Evolutionary conservation across 2,113 vertebrate species (phyloP), one percentile per base, ranked within the genome.

Genomic region (Mustela nigripes): DNA sequence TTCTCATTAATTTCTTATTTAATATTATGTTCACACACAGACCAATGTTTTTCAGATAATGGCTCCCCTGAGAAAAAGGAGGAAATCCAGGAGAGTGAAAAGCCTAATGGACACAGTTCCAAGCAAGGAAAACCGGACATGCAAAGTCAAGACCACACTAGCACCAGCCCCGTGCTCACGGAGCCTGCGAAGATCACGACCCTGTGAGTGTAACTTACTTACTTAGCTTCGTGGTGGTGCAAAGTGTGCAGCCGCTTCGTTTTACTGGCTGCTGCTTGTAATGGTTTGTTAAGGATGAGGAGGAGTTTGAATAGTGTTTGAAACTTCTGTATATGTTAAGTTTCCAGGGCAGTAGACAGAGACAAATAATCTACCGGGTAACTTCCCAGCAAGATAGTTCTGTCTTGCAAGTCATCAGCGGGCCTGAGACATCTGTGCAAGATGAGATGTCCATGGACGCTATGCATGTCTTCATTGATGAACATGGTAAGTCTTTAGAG

Each of bases 321-420:
- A 98, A 98, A 97, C 83, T 81, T 98, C 95, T 98, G 83, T 86
- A 0, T 98, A 89, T 98, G 96, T 98, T 98, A 98, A 99, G 99
- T 98, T 99, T 99, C 86, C 99, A 99, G 99, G 99, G 99, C 78
- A 99, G 98, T 98, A 99, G 99, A 97, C 99, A 99, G 97, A 99
- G 99, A 91, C 99, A 99, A 92, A 99, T 99, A 39, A 99, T 99
- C 98, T 99, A 99, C 82, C 99, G 99, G 78, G 99, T 99, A 39
- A 99, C 99, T 95, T 99, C 99, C 78, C 99, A 99, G 95, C 99
- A 99, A 73, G 99, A 99, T 97, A 99, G 99, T 96, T 99, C 99
- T 81, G 99, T 99, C 99, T 98, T 99, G 98, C 99, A 99, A 99
- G 99, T 99, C 98, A 99, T 99, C 99, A 99, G 99, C 95, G 99